These are phyloP conservation scores for Tetanocera ferruginea DNA, from an alignment of 2,888 invertebrate species.

Conservation along the genomic window DNA sequence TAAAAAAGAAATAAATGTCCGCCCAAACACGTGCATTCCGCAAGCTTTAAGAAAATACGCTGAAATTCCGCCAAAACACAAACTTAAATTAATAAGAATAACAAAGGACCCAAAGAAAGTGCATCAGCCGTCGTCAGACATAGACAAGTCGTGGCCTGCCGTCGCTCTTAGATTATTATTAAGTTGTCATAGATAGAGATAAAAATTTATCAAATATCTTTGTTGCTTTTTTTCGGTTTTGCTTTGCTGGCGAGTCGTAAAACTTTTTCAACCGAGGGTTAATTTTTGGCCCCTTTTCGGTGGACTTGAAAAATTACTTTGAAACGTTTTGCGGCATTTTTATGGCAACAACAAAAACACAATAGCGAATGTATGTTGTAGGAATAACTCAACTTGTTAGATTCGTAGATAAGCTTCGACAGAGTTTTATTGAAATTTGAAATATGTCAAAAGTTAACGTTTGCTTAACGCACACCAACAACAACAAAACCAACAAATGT, in stretches of 20 bases:
- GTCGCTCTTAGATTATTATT: constrained; percentile 56
- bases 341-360: constrained; percentile 48
- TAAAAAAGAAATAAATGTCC: neutral
- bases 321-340: constrained; percentile 65
- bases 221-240: constrained; percentile 10
- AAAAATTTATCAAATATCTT: constrained; percentile 61
- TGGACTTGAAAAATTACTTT: constrained; percentile 63
- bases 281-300: constrained; percentile 49
- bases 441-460: constrained; percentile 51
- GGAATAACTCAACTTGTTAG: constrained; percentile 43
- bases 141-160: constrained; percentile 36
- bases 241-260: neutral
- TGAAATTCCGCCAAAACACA: neutral
- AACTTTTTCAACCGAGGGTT: constrained; percentile 43
- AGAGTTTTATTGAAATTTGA: constrained; percentile 52
- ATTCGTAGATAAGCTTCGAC: constrained; percentile 42
- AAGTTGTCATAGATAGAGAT: constrained; percentile 65
- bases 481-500: neutral
- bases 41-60: neutral
- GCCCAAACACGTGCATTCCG: neutral
- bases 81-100: constrained; percentile 10
- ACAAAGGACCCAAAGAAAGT: constrained; percentile 36
- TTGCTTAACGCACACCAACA: constrained; percentile 6
- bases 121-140: constrained; percentile 20
- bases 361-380: neutral